Base-by-base conservation (phyloP, 2,888 invertebrate species). In the Stenolophus ochropezus region DNA sequence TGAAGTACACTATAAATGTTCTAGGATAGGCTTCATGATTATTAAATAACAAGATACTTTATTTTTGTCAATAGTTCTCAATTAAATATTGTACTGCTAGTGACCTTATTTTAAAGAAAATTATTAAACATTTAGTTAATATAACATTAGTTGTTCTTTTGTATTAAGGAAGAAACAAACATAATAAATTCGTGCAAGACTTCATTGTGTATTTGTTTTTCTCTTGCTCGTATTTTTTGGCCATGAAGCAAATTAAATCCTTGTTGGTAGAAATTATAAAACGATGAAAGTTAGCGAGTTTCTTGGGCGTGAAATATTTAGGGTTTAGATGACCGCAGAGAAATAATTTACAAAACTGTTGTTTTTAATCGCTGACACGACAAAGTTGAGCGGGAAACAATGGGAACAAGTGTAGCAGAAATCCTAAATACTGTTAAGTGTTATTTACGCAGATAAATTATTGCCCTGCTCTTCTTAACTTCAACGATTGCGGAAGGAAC, bases 321-420 rank as follows among this genome's bases (percentile, higher is more conserved):
- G 56, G 56, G 56, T 23, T 61, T 33, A 18, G 33, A 18, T 33
- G 33, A 33, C 65, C 27, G 65, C 27, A 27, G 14, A 5, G 47
- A 20, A 61, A 65, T 78, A 78, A 78, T 78, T 78, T 78, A 78
- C 78, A 78, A 78, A 78, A 78, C 65, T 78, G 65, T 42, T 78
- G 78, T 78, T 78, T 77, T 78, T 78, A 78, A 78, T 78, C 78
- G 78, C 49, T 78, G 47, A 25, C 61, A 49, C 25, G 23, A 47
- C 18, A 51, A 16, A 74, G 25, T 25, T 74, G 53, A 74, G 74
- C 25, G 25, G 23, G 53, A 74, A 74, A 74, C 53, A 74, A 74
- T 74, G 74, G 74, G 23, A 51, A 69, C 65, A 69, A 69, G 65
- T 69, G 65, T 33, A 18, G 65, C 65, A 33, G 27, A 69, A 69